These are phyloP conservation scores for Emydoidea blandingii DNA, from an alignment of 2,797 vertebrate species.

Conservation along the genomic window DNA sequence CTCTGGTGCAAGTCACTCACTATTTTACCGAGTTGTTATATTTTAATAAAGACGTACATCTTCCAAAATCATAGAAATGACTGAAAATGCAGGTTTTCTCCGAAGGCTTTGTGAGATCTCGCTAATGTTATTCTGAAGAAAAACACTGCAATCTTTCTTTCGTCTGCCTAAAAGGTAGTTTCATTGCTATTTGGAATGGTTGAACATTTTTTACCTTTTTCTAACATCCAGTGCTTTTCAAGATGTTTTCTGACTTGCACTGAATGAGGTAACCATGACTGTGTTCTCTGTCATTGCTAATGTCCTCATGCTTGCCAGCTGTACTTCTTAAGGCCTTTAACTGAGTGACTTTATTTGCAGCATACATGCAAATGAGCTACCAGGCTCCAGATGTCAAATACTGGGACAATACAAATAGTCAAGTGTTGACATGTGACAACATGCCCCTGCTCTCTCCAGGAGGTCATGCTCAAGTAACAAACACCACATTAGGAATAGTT, in stretches of 20 bases:
- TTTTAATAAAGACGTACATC: not conserved
- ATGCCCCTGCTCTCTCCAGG: not conserved
- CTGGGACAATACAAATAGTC: not conserved
- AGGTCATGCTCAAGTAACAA: not conserved
- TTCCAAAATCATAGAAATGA: not conserved
- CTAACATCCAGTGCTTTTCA: conserved; percentile 2
- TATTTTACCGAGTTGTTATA: not conserved
- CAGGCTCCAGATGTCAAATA: not conserved
- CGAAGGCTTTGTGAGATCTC: not conserved
- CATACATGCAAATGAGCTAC: conserved; percentile 1
- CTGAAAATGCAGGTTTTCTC: conserved; percentile 29
- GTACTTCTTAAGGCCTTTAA: not conserved
- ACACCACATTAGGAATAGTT: not conserved
- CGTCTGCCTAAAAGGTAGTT: conserved; percentile 11
- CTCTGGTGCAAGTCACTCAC: not conserved
- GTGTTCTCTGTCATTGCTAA: not conserved
- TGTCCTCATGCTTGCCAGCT: conserved; percentile 24
- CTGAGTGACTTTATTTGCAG: not conserved
- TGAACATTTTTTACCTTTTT: not conserved
- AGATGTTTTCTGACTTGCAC: not conserved
- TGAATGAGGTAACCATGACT: not conserved
- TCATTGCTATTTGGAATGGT: not conserved
- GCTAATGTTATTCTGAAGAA: not conserved
- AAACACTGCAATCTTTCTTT: not conserved
- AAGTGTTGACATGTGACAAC: not conserved